A percentile compares a stretch with the other conserved stretches of the same genome.
Conservation (phyloP, 64 coral and sea anemone species). For the Porites lutea region DNA sequence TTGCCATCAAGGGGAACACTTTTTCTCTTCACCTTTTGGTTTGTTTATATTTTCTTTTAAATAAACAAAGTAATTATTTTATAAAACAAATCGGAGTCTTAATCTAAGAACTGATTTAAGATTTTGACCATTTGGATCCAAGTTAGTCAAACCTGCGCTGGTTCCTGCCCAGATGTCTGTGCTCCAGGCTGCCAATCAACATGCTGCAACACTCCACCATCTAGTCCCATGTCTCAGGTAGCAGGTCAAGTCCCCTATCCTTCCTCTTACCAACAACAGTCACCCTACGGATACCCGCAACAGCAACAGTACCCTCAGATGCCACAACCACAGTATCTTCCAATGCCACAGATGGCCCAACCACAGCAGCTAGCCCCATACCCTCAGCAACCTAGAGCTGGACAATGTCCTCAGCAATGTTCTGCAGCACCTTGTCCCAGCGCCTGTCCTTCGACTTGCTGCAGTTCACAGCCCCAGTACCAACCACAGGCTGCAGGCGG, state of each 20-base stretch:
- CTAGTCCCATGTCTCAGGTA: conserved; percentile 23
- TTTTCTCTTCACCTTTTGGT: no score
- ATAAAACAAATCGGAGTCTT: no score
- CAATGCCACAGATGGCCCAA: conserved; percentile 17
- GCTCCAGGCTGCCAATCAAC: conserved; percentile 45
- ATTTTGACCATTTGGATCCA: background rate
- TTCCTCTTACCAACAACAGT: conserved; percentile 25
- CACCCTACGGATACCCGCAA: conserved; percentile 47
- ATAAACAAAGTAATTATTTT: no score
- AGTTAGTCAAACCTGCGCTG: conserved; percentile 54
- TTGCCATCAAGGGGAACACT: no score
- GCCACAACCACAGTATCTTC: background rate
- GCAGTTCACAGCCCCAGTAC: conserved; percentile 22
- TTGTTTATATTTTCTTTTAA: no score
- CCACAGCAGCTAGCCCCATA: background rate
- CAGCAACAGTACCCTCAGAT: conserved; percentile 35
- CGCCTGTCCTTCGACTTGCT: conserved; percentile 43
- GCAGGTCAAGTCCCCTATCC: background rate
- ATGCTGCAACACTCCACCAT: conserved; percentile 44
- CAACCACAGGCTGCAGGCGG: background rate
- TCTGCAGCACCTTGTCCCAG: conserved; percentile 46
- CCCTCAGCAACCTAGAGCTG: conserved; percentile 5
- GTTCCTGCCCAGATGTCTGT: conserved; percentile 65
- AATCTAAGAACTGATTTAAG: no score
- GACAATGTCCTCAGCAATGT: conserved; percentile 76